Conservation (phyloP, 2,113 vertebrate genomes). For the Lophotis ruficrista region DNA sequence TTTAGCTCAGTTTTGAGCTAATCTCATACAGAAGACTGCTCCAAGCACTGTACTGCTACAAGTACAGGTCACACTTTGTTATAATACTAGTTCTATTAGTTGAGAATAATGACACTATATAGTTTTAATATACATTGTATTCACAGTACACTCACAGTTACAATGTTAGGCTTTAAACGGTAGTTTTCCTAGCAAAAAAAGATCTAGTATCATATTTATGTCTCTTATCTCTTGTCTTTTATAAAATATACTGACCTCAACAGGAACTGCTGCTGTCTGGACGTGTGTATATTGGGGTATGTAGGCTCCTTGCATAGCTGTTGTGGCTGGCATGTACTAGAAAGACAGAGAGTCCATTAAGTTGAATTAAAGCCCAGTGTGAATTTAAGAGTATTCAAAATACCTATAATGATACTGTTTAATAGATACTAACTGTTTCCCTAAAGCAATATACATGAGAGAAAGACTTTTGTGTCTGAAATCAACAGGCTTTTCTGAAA, state of each 20-base stretch:
- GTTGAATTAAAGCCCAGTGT: background rate
- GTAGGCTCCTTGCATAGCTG: slow-evolving; percentile 94
- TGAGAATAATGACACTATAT: background rate
- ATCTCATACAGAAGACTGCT: background rate
- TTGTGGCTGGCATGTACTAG: slow-evolving; percentile 93
- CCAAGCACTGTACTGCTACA: background rate
- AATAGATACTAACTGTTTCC: background rate
- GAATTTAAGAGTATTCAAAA: background rate
- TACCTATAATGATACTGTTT: background rate
- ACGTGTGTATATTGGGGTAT: slow-evolving; percentile 94
- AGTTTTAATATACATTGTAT: background rate
- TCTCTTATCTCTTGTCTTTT: background rate
- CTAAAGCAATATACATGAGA: background rate
- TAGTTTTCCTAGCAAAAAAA: background rate
- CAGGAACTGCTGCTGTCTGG: slow-evolving; percentile 86
- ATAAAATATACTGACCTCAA: slow-evolving; percentile 83
- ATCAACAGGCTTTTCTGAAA: background rate
- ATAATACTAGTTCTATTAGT: background rate
- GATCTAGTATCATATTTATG: background rate
- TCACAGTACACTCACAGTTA: background rate
- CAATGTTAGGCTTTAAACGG: background rate
- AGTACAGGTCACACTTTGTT: background rate
- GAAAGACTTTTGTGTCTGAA: background rate
- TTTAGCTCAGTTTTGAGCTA: background rate
- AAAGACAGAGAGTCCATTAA: slow-evolving; percentile 35